phyloP scores from a whole-genome alignment of 2,888 invertebrate genomes.

The Trichopria drosophilae region DNA sequence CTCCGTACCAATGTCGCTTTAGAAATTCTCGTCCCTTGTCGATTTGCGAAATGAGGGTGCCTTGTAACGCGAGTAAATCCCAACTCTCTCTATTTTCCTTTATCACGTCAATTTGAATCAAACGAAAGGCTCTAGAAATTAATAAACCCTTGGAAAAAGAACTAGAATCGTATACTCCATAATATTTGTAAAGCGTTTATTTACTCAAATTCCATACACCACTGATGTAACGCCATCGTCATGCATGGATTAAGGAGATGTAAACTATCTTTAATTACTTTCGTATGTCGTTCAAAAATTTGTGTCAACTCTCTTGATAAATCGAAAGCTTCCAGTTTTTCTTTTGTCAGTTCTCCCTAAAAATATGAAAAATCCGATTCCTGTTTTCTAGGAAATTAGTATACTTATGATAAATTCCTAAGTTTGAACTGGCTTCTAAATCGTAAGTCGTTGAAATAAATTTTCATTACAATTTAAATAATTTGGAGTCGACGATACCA shows the following conservation, averaged over 20 bases:
- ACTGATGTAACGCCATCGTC: conserved; percentile 76
- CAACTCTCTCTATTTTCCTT: conserved; percentile 66
- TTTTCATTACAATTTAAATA: too few species aligned
- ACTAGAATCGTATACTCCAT: conserved; percentile 4
- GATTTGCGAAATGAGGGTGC: conserved; percentile 64
- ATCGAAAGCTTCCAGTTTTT: conserved; percentile 23
- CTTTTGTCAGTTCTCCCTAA: conserved; percentile 13
- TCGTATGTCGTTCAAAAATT: conserved; percentile 57
- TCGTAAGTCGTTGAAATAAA: too few species aligned
- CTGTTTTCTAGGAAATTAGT: too few species aligned
- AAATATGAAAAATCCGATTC: too few species aligned
- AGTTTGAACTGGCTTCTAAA: too few species aligned
- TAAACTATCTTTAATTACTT: conserved; percentile 63
- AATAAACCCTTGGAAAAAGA: conserved; percentile 8
- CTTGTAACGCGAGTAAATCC: conserved; percentile 70
- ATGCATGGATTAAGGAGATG: conserved; percentile 82
- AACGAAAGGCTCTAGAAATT: conserved; percentile 64
- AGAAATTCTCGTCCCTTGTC: conserved; percentile 70
- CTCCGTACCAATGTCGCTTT: conserved; percentile 68
- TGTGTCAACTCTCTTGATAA: conserved; percentile 21
- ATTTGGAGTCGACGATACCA: too few species aligned
- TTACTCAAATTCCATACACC: conserved; percentile 77
- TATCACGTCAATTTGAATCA: conserved; percentile 67
- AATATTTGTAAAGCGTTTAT: conserved; percentile 13
- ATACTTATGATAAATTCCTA: too few species aligned